These are phyloP conservation scores for Buathra laborator DNA, from an alignment of 2,888 invertebrate species.

Conservation along the genomic window DNA sequence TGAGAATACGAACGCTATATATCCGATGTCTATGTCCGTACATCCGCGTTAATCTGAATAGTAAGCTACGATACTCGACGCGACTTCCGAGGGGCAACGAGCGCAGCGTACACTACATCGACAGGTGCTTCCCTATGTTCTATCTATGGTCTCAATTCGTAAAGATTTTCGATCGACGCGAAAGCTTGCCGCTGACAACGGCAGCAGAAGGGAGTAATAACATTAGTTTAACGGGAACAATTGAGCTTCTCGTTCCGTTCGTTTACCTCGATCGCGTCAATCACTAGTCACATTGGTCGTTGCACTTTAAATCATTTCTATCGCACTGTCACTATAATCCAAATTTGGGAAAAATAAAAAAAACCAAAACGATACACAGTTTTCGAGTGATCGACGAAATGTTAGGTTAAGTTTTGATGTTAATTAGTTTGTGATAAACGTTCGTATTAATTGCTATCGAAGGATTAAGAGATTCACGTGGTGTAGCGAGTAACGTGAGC, in stretches of 20 bases:
- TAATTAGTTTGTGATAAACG: no score
- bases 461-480: slow-evolving; percentile 47
- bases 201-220: slow-evolving; percentile 10
- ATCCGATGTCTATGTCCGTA: not conserved
- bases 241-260: slow-evolving; percentile 6
- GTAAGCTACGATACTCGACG: slow-evolving; percentile 1
- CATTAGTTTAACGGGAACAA: slow-evolving; percentile 19
- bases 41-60: not conserved
- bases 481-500: not conserved
- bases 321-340: slow-evolving; percentile 25
- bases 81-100: slow-evolving; percentile 48
- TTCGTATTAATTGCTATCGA: not conserved
- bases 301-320: slow-evolving; percentile 27
- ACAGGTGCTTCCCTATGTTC: slow-evolving; percentile 2
- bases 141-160: not conserved
- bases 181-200: not conserved
- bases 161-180: slow-evolving; percentile 6
- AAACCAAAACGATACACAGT: no score
- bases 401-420: no score
- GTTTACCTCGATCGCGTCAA: slow-evolving; percentile 55
- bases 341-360: not conserved
- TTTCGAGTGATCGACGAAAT: no score
- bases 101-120: slow-evolving; percentile 38
- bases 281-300: slow-evolving; percentile 32
- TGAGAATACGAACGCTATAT: not conserved